Conservation (phyloP, 1,140 invertebrate species). For the Lordiphosa collinella region DNA sequence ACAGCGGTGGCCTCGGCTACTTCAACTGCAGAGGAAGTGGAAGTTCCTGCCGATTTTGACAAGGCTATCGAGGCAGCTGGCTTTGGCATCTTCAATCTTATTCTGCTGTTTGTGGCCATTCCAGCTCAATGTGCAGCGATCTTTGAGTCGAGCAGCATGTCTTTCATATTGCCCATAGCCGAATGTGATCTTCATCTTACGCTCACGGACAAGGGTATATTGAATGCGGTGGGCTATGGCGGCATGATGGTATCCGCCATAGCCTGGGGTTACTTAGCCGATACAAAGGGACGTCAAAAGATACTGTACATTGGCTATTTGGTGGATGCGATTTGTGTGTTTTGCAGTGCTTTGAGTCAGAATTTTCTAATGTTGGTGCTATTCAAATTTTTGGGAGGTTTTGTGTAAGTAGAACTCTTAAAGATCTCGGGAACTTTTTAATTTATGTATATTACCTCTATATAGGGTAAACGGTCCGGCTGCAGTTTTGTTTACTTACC, state of each 20-base stretch:
- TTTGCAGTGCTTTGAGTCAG: conserved; percentile 85
- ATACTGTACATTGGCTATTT: conserved; percentile 87
- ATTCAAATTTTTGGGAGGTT: conserved; percentile 87
- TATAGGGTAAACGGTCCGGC: conserved; percentile 86
- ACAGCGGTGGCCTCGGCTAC: conserved; percentile 20
- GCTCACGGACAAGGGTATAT: conserved; percentile 84
- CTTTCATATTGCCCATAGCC: conserved; percentile 85
- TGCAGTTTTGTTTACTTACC: conserved; percentile 85
- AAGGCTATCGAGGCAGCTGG: conserved; percentile 82
- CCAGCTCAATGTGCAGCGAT: conserved; percentile 84
- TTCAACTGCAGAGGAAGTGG: conserved; percentile 5
- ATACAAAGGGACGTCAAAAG: conserved; percentile 86
- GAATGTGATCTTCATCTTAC: conserved; percentile 86
- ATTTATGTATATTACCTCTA: not conserved
- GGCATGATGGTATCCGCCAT: conserved; percentile 91
- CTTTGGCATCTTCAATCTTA: conserved; percentile 85
- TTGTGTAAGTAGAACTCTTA: conserved; percentile 84
- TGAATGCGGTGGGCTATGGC: conserved; percentile 85
- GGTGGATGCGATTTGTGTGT: conserved; percentile 85
- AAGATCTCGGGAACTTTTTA: conserved; percentile 45
- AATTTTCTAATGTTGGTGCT: conserved; percentile 85
- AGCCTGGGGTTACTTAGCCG: conserved; percentile 90
- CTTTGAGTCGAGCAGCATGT: conserved; percentile 84
- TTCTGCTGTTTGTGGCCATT: conserved; percentile 83
- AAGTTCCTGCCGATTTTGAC: conserved; percentile 82